phyloP scores from a whole-genome alignment of 2,113 vertebrate species.

The Gracilinanus agilis region DNA sequence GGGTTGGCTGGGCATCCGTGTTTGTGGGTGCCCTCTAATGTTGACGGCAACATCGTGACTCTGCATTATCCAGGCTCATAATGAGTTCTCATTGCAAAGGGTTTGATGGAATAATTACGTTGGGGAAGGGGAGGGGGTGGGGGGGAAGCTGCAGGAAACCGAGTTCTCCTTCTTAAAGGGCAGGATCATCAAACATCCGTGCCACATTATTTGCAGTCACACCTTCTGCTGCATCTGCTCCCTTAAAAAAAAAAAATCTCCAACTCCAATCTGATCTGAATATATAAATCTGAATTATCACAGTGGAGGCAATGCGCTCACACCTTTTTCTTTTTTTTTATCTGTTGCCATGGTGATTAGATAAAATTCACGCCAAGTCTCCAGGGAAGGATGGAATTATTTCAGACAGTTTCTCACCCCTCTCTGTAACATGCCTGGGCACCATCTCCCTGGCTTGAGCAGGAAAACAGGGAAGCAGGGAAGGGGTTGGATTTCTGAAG shows the following conservation, averaged over 20 bases:
- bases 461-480: slow-evolving; percentile 42
- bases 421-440: slow-evolving; percentile 84
- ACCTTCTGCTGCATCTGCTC: slow-evolving; percentile 87
- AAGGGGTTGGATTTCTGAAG: slow-evolving; percentile 6
- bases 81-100: slow-evolving; percentile 86
- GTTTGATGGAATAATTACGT: slow-evolving; percentile 88
- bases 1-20: slow-evolving; percentile 55
- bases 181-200: slow-evolving; percentile 85
- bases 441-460: slow-evolving; percentile 65
- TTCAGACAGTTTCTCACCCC: slow-evolving; percentile 90
- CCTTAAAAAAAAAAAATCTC: slow-evolving; percentile 86
- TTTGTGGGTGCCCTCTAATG: slow-evolving; percentile 66
- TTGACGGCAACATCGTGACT: slow-evolving; percentile 84
- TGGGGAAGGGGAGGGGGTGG: too few species aligned
- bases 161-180: slow-evolving; percentile 85
- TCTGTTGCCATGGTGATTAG: slow-evolving; percentile 92
- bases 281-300: slow-evolving; percentile 93
- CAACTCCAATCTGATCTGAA: slow-evolving; percentile 92
- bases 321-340: slow-evolving; percentile 89
- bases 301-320: slow-evolving; percentile 90
- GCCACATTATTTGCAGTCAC: slow-evolving; percentile 86
- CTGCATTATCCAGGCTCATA: slow-evolving; percentile 84
- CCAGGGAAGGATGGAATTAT: slow-evolving; percentile 90
- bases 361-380: slow-evolving; percentile 92
- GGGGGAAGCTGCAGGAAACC: slow-evolving; percentile 79